phyloP scores from a whole-genome alignment of 2,113 vertebrate species.

The Istiophorus platypterus region DNA sequence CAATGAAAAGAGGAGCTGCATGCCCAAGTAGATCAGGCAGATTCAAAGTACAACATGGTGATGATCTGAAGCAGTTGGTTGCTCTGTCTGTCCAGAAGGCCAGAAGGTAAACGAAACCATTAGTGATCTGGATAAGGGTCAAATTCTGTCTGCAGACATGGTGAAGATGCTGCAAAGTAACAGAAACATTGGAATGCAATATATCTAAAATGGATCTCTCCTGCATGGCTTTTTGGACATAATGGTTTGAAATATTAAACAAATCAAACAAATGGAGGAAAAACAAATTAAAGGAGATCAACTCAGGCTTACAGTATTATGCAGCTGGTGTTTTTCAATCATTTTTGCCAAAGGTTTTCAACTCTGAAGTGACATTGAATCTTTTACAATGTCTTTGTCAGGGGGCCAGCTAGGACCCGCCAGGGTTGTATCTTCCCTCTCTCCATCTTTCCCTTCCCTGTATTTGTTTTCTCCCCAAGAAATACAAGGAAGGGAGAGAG shows the following conservation, averaged over 20 bases:
- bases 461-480: too few species aligned
- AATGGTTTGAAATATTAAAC: background rate
- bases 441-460: too few species aligned
- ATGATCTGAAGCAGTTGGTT: constrained; percentile 7
- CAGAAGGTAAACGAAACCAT: background rate
- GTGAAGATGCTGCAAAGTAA: background rate
- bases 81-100: constrained; percentile 1
- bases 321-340: background rate
- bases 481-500: too few species aligned
- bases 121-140: background rate
- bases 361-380: background rate
- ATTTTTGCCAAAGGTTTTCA: constrained; percentile 13
- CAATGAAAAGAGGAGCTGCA: constrained; percentile 76
- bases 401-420: too few species aligned
- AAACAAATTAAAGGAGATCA: background rate
- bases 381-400: background rate
- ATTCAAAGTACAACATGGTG: constrained; percentile 81
- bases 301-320: constrained; percentile 4
- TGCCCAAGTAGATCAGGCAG: constrained; percentile 86
- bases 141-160: background rate
- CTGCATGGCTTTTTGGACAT: constrained; percentile 2
- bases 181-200: constrained; percentile 2
- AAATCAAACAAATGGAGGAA: background rate
- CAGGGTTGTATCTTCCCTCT: too few species aligned
- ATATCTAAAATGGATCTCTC: background rate